These are phyloP conservation scores for Hydropotes inermis DNA, from an alignment of 2,113 vertebrate species.

Conservation along the genomic window DNA sequence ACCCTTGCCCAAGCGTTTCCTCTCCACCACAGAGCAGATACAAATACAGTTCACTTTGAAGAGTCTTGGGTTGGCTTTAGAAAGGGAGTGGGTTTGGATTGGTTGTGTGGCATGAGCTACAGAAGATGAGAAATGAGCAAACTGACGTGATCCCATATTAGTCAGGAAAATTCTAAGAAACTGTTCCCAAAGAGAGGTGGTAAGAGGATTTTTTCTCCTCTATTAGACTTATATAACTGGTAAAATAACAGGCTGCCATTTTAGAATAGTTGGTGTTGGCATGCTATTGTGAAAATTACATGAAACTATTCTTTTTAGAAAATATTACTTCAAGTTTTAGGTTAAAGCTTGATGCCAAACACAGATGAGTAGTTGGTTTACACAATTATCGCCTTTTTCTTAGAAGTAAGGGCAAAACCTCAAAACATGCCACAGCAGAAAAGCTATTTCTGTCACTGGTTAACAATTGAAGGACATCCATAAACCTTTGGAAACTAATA, in stretches of 20 bases:
- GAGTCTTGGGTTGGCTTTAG: slow-evolving; percentile 30
- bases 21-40: slow-evolving; percentile 33
- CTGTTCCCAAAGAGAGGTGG: slow-evolving; percentile 28
- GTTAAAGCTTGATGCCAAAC: slow-evolving; percentile 72
- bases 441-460: slow-evolving; percentile 77
- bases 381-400: slow-evolving; percentile 81
- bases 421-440: slow-evolving; percentile 75
- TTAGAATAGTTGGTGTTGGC: slow-evolving; percentile 68
- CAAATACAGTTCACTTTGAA: slow-evolving; percentile 24
- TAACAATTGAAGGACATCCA: slow-evolving; percentile 78
- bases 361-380: slow-evolving; percentile 73
- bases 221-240: slow-evolving; percentile 68
- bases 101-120: not conserved
- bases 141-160: slow-evolving; percentile 54
- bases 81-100: slow-evolving; percentile 54
- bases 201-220: slow-evolving; percentile 44
- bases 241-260: slow-evolving; percentile 70
- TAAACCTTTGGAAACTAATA: slow-evolving; percentile 77
- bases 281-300: slow-evolving; percentile 63
- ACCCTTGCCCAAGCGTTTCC: not conserved
- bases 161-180: slow-evolving; percentile 73
- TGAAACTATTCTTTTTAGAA: slow-evolving; percentile 75
- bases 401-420: slow-evolving; percentile 79
- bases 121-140: slow-evolving; percentile 61
- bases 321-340: slow-evolving; percentile 71